Percentiles rank a stretch among this genome's conserved stretches.
Conservation (phyloP, 2,888 invertebrate genomes). For the Dolichomitus sp. region DNA sequence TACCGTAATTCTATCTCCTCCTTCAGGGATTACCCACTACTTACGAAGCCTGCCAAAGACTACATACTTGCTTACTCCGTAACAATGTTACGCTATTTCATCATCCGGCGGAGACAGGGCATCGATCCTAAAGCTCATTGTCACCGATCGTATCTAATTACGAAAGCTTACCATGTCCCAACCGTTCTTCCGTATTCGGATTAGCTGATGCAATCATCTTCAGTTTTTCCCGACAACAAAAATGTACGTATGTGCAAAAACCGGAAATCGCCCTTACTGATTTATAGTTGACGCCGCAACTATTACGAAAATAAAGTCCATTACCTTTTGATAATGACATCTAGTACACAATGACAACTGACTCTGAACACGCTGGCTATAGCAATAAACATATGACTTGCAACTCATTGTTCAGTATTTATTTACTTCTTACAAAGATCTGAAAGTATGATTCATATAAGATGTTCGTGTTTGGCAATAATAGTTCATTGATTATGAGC, state of each 20-base stretch:
- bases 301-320: no score
- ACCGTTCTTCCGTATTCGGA: background rate
- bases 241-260: background rate
- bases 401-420: no score
- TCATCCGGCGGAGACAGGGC: constrained; percentile 5
- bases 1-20: constrained; percentile 14
- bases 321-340: no score
- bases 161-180: background rate
- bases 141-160: constrained; percentile 1
- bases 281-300: no score
- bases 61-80: background rate
- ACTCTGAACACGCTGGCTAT: no score
- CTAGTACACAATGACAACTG: no score
- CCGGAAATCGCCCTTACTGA: no score
- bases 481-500: no score
- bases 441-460: no score
- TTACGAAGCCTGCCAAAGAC: constrained; percentile 21
- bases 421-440: no score
- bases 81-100: constrained; percentile 16
- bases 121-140: constrained; percentile 18
- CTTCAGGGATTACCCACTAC: constrained; percentile 16
- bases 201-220: background rate
- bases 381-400: no score
- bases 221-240: background rate
- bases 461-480: no score